Evolutionary conservation across 1,140 invertebrate species (phyloP).

Genomic region (Tetramorium simillimum): DNA sequence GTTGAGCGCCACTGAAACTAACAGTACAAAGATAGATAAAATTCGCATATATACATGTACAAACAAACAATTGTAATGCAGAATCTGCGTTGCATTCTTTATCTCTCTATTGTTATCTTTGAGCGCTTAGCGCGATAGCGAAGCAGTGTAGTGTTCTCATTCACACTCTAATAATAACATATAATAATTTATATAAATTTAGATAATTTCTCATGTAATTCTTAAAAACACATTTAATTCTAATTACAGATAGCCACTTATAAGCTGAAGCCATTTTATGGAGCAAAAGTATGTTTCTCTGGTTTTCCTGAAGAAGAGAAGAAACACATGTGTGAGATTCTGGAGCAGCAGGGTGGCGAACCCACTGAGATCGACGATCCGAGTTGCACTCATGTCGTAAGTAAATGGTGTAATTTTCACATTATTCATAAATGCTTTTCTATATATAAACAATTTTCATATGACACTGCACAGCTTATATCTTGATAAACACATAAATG

Average conservation of each 20-base stretch:
- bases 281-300: slow-evolving; percentile 93
- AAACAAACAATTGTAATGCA: slow-evolving; percentile 10
- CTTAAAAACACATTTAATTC: background rate
- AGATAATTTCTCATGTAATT: background rate
- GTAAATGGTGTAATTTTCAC: slow-evolving; percentile 77
- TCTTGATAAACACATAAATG: slow-evolving; percentile 20
- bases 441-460: background rate
- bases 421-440: slow-evolving; percentile 25
- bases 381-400: slow-evolving; percentile 96
- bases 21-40: background rate
- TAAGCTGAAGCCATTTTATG: slow-evolving; percentile 95
- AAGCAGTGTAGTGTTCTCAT: background rate
- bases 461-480: background rate
- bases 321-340: slow-evolving; percentile 95
- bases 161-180: background rate
- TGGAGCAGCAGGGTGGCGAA: slow-evolving; percentile 93
- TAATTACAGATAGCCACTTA: slow-evolving; percentile 83
- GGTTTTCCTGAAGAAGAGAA: slow-evolving; percentile 96
- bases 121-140: background rate
- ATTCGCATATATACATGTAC: background rate
- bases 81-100: slow-evolving; percentile 4
- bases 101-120: slow-evolving; percentile 15
- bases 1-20: background rate
- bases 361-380: slow-evolving; percentile 91
- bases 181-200: background rate